These are phyloP conservation scores for Scaptodrosophila lebanonensis DNA, from an alignment of 1,140 invertebrate genomes.

Conservation along the genomic window DNA sequence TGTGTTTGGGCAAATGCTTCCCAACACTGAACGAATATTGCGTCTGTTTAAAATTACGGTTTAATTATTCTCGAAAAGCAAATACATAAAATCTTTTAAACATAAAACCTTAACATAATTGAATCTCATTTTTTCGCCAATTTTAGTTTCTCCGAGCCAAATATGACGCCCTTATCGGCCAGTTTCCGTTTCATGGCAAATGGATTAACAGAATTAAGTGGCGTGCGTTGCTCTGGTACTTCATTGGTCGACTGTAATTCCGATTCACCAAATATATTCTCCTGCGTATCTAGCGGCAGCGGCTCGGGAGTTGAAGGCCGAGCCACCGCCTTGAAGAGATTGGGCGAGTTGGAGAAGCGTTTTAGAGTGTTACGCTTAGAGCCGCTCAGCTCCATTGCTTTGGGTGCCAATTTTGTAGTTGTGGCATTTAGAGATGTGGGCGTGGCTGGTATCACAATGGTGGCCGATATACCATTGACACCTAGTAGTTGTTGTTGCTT, in stretches of 20 bases:
- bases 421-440: conserved; percentile 7
- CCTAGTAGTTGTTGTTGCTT: conserved; percentile 56
- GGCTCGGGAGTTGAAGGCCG: conserved; percentile 48
- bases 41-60: too few relatives aligned
- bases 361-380: conserved; percentile 53
- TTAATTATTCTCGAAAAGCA: too few relatives aligned
- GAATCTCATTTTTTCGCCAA: conserved; percentile 52
- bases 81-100: conserved; percentile 5
- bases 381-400: conserved; percentile 58
- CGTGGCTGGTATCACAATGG: conserved; percentile 51
- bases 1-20: too few relatives aligned
- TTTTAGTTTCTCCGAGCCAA: conserved; percentile 66
- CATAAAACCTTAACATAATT: neutral
- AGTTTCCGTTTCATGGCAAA: conserved; percentile 71
- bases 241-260: conserved; percentile 32
- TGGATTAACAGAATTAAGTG: conserved; percentile 61
- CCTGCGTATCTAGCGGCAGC: conserved; percentile 45
- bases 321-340: conserved; percentile 51
- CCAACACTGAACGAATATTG: too few relatives aligned
- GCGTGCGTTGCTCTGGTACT: conserved; percentile 32
- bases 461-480: conserved; percentile 49
- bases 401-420: conserved; percentile 48
- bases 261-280: conserved; percentile 58
- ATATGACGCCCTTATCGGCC: conserved; percentile 58
- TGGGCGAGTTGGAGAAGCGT: conserved; percentile 53